Evolutionary conservation across 2,113 vertebrate genomes (phyloP).

Genomic region (Dromaius novaehollandiae): DNA sequence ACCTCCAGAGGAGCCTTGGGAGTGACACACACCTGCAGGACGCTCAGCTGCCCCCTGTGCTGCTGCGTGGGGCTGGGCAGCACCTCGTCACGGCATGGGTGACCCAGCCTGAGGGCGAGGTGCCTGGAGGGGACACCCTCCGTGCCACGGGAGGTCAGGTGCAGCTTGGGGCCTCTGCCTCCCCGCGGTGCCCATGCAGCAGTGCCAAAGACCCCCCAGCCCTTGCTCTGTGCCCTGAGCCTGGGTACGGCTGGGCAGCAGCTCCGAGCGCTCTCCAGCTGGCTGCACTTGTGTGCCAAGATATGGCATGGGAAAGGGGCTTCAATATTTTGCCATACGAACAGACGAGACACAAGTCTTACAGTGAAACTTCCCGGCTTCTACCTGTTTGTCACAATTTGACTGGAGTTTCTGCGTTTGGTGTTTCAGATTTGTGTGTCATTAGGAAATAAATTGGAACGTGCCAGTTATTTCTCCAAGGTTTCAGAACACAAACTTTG

Average conservation of each 20-base stretch:
- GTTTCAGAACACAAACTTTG: conserved; percentile 8
- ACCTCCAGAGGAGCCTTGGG: not conserved
- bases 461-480: not conserved
- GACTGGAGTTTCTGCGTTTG: not conserved
- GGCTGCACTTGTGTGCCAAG: not conserved
- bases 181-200: fast-evolving
- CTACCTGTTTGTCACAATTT: not conserved
- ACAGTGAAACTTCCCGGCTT: not conserved
- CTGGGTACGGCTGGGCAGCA: no score
- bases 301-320: no score
- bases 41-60: not conserved
- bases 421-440: not conserved
- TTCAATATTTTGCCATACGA: not conserved
- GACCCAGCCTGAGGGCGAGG: not conserved
- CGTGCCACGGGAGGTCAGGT: not conserved
- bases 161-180: not conserved
- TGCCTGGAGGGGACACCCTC: not conserved
- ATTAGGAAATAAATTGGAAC: not conserved
- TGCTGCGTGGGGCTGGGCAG: fast-evolving
- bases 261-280: no score
- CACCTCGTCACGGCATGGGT: not conserved
- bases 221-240: fast-evolving
- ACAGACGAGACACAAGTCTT: fast-evolving
- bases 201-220: not conserved
- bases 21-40: not conserved